Evolutionary conservation across 2,797 vertebrate species (phyloP).

Genomic region (Tragopan temminckii): DNA sequence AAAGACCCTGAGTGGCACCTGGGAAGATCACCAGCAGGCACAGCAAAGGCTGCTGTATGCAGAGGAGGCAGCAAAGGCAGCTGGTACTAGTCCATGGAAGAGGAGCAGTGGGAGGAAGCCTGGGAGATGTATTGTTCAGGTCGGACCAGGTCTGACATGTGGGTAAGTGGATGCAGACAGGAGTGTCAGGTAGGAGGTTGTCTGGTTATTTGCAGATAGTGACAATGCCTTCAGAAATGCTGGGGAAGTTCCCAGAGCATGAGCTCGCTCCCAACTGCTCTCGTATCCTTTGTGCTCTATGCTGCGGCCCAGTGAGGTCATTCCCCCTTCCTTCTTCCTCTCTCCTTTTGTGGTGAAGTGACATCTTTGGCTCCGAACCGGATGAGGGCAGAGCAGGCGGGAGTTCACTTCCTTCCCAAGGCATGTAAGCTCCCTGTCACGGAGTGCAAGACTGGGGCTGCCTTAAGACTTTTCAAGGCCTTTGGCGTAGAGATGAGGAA

Average conservation of each 20-base stretch:
- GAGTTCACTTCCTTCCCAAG: constrained; percentile 49
- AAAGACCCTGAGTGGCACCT: neutral
- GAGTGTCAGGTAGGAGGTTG: neutral
- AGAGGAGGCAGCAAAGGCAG: neutral
- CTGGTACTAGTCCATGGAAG: neutral
- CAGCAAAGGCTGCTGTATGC: fast-evolving
- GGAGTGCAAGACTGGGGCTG: fast-evolving
- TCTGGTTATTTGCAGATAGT: neutral
- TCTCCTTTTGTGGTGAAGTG: neutral
- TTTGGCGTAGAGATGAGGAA: neutral
- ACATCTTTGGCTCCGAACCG: constrained; percentile 17
- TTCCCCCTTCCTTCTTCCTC: constrained; percentile 47
- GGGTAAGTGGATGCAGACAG: fast-evolving
- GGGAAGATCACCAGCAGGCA: neutral
- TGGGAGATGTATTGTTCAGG: neutral
- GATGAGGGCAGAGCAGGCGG: constrained; percentile 9
- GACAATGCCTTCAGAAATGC: neutral
- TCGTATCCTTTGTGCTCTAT: neutral
- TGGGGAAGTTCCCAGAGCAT: neutral
- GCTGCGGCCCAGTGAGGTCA: constrained; percentile 13
- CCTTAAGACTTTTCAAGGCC: neutral
- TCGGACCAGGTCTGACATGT: neutral
- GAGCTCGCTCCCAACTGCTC: neutral
- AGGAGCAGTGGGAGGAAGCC: fast-evolving
- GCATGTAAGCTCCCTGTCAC: neutral